Base-by-base conservation (phyloP, 2,888 invertebrate genomes). In the Argyresthia albistria region DNA sequence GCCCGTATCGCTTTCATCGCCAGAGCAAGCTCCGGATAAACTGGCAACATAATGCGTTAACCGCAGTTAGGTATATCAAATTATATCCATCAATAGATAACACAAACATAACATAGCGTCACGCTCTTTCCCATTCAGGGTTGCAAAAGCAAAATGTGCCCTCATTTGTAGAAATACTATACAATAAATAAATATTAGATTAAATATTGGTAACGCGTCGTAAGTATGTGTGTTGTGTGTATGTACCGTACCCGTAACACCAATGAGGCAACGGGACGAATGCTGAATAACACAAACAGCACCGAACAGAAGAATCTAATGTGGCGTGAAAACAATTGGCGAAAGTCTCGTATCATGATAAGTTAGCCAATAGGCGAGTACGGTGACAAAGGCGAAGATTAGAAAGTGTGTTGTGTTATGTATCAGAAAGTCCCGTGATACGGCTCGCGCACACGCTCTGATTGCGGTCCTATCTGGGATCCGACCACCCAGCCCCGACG, bases 321-420 rank as follows among this genome's bases (percentile, higher is more conserved):
- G 76, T 71, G 76, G 76, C 81, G 78, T 84, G 82, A 83, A 86
- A 84, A 86, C 87, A 86, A 86, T 86, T 76, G 83, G 87, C 83
- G 87, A 87, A 87, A 87, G 86, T 84, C 73, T 71, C 72, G 68
- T 73, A 73, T 76, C 76, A 73, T 62, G 65, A 67, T 70, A 73
- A 76, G 77, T 77, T 80, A 76, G 72, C 79, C 83, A 81, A 84
- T 82, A 78, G 75, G 69, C 66, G 70, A 72, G 70, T 72, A 69
- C 70, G 77, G 78, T 83, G 86, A 87, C 87, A 84, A 86, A 83
- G 78, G 72, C 80, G 76, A 73, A 83, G 83, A 84, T 84, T 87
- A 87, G 86, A 87, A 87, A 87, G 87, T 84, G 78, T 80, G 80
- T 77, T 77, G 74, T 74, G 80, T 77, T 77, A 73, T 74, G 67